Conservation (phyloP, 2,888 invertebrate species). For the Brachyptera putata region DNA sequence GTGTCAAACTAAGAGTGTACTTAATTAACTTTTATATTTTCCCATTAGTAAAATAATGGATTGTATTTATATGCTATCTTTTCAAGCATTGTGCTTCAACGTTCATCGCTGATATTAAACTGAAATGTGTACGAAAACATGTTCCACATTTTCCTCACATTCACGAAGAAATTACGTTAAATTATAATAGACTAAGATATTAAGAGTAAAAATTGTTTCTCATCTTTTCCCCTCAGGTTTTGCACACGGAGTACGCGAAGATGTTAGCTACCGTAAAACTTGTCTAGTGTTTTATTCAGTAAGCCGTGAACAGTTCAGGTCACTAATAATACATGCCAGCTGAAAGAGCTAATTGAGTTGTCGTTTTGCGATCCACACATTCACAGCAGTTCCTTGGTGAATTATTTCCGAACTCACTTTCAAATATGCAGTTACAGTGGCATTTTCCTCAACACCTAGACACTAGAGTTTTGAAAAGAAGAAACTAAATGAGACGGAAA, state of each 20-base stretch:
- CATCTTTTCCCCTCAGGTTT: constrained; percentile 4
- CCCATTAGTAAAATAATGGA: too few species aligned
- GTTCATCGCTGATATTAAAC: too few species aligned
- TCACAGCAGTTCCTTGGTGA: constrained; percentile 29
- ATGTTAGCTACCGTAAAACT: constrained; percentile 14
- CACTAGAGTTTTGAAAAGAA: background rate
- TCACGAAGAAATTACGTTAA: too few species aligned
- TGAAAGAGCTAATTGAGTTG: constrained; percentile 35
- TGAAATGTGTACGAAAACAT: too few species aligned
- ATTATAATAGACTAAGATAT: too few species aligned
- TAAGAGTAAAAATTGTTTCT: constrained; percentile 22
- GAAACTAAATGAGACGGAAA: constrained; percentile 22
- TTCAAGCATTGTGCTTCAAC: too few species aligned
- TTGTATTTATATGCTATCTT: too few species aligned
- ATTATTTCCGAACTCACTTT: constrained; percentile 30
- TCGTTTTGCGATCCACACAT: constrained; percentile 34
- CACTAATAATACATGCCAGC: constrained; percentile 33
- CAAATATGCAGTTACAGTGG: constrained; percentile 31
- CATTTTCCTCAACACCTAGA: constrained; percentile 24
- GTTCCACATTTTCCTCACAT: too few species aligned
- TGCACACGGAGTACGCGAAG: constrained; percentile 9
- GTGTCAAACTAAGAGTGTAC: too few species aligned
- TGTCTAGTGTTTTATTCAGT: constrained; percentile 29
- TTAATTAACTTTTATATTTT: too few species aligned
- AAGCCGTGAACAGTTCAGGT: constrained; percentile 18